phyloP scores from a whole-genome alignment of 2,113 vertebrate genomes.

The Triplophysa rosa region DNA sequence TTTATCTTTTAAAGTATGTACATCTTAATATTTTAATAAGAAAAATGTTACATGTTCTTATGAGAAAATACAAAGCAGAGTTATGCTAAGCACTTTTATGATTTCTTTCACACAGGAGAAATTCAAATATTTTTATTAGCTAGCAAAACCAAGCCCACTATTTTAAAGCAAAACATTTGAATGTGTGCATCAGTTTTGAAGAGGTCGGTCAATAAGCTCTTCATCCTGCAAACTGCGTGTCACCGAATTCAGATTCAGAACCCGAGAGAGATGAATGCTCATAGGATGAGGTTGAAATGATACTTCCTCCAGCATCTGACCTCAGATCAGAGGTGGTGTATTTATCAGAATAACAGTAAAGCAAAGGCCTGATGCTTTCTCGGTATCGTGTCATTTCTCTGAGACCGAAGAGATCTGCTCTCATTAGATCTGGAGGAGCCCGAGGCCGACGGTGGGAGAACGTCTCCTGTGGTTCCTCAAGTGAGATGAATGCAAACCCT shows the following conservation, averaged over 20 bases:
- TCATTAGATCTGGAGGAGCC: not conserved
- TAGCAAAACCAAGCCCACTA: too few relatives aligned
- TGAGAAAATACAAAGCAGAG: too few relatives aligned
- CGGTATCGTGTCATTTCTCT: not conserved
- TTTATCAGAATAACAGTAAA: constrained; percentile 35
- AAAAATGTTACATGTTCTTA: too few relatives aligned
- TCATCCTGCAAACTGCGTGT: not conserved
- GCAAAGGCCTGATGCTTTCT: not conserved
- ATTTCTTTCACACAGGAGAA: too few relatives aligned
- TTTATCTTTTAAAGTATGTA: too few relatives aligned
- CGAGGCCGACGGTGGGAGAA: constrained; percentile 1
- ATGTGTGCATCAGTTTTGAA: not conserved
- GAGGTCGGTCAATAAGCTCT: not conserved
- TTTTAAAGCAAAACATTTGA: too few relatives aligned
- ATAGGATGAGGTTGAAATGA: constrained; percentile 24
- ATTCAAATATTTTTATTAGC: too few relatives aligned
- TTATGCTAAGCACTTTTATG: too few relatives aligned
- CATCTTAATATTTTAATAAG: too few relatives aligned
- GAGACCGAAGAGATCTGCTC: not conserved
- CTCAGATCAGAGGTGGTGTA: constrained; percentile 5
- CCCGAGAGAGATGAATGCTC: constrained; percentile 9
- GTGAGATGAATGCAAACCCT: constrained; percentile 18
- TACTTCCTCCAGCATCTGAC: constrained; percentile 15
- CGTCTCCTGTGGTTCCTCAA: not conserved
- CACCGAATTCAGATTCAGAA: not conserved